These are phyloP conservation scores for Sinocyclocheilus anophthalmus DNA, from an alignment of 2,113 vertebrate species.

Conservation along the genomic window DNA sequence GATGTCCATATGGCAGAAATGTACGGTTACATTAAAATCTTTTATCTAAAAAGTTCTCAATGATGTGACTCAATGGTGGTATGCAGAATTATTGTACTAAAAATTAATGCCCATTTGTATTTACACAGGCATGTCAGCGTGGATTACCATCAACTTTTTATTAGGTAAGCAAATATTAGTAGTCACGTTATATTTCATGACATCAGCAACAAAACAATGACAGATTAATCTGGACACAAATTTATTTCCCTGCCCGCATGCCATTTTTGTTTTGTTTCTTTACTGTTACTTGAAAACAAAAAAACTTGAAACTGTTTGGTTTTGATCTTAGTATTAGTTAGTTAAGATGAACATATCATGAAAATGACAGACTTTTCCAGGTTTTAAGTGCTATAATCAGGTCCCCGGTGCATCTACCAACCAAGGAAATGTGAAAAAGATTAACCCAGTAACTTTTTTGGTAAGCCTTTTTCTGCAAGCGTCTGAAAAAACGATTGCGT, in stretches of 20 bases:
- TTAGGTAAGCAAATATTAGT: constrained; percentile 74
- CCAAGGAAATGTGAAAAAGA: too few species aligned
- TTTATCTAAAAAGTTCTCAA: neutral
- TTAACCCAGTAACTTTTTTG: too few species aligned
- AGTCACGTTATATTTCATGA: neutral
- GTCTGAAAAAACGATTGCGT: too few species aligned
- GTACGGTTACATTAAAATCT: neutral
- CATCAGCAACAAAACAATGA: neutral
- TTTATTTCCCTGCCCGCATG: neutral
- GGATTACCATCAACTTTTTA: constrained; percentile 96
- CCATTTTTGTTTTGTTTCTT: neutral
- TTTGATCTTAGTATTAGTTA: neutral
- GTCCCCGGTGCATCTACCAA: too few species aligned
- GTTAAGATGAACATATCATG: too few species aligned
- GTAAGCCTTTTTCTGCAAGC: too few species aligned
- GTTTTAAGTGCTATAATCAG: too few species aligned
- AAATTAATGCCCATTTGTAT: constrained; percentile 4
- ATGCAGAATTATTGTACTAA: neutral
- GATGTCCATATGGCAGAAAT: too few species aligned
- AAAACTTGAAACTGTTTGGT: neutral
- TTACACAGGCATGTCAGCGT: constrained; percentile 87
- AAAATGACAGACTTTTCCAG: too few species aligned
- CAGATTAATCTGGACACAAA: neutral
- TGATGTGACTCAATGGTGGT: neutral
- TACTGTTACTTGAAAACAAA: neutral